These are phyloP conservation scores for Todiramphus chloris DNA, from an alignment of 2,113 vertebrate species.

Conservation along the genomic window DNA sequence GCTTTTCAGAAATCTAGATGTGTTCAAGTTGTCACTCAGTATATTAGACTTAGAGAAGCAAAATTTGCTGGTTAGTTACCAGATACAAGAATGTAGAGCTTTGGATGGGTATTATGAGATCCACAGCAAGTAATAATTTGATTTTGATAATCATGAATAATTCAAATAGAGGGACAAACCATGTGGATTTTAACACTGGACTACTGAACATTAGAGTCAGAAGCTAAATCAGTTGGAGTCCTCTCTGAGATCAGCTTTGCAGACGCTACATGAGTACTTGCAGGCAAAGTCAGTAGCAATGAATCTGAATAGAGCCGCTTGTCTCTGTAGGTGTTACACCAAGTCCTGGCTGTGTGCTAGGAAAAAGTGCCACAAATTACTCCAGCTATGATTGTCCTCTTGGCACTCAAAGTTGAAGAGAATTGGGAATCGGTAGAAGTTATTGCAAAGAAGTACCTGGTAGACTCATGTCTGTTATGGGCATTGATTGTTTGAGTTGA, in stretches of 20 bases:
- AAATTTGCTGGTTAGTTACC: background rate
- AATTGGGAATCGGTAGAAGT: background rate
- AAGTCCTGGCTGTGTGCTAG: background rate
- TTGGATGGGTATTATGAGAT: background rate
- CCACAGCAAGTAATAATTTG: background rate
- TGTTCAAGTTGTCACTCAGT: background rate
- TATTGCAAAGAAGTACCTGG: background rate
- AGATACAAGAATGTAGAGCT: background rate
- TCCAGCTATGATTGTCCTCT: background rate
- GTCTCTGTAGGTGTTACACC: background rate
- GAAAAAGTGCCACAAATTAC: background rate
- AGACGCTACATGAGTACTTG: background rate
- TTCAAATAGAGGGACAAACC: background rate
- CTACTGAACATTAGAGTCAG: background rate
- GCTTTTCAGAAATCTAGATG: background rate
- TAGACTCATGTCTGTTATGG: background rate
- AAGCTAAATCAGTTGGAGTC: background rate
- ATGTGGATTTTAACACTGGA: background rate
- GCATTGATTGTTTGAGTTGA: background rate
- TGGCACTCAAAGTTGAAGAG: rapidly evolving
- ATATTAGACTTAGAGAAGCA: background rate
- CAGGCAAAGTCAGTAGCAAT: background rate
- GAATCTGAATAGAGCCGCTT: background rate
- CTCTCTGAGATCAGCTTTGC: background rate
- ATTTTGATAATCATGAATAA: background rate